These are phyloP conservation scores for Protobothrops mucrosquamatus DNA, from an alignment of 2,113 vertebrate genomes.

Conservation along the genomic window DNA sequence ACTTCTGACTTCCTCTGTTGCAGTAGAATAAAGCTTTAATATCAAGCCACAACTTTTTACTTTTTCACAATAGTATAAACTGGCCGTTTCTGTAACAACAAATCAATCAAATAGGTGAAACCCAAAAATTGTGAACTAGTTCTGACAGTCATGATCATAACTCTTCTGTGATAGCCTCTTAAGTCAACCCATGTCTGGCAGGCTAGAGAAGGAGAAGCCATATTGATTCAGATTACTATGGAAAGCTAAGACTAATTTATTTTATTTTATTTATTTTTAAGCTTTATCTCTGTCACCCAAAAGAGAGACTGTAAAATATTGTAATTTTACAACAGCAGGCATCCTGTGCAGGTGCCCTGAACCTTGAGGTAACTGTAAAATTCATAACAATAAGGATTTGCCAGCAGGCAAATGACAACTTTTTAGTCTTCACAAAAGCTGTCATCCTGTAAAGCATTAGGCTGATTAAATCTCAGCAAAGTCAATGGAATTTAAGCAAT, in stretches of 20 bases:
- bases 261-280: conserved; percentile 11
- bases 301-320: background rate
- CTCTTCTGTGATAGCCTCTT: background rate
- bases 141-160: conserved; percentile 15
- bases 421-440: background rate
- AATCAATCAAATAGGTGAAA: too few species aligned
- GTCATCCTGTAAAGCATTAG: background rate
- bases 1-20: too few species aligned
- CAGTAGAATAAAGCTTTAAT: too few species aligned
- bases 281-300: background rate
- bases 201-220: background rate
- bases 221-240: background rate
- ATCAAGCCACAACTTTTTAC: too few species aligned
- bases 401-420: background rate
- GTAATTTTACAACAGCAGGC: background rate
- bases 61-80: too few species aligned
- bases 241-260: background rate
- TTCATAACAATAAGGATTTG: background rate
- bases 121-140: background rate
- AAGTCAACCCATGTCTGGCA: conserved; percentile 11
- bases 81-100: too few species aligned
- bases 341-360: fast-evolving
- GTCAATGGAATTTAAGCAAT: background rate
- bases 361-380: background rate
- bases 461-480: background rate